Evolutionary conservation across 2,797 vertebrate species (phyloP).

Genomic region (Fistularia tabacaria): DNA sequence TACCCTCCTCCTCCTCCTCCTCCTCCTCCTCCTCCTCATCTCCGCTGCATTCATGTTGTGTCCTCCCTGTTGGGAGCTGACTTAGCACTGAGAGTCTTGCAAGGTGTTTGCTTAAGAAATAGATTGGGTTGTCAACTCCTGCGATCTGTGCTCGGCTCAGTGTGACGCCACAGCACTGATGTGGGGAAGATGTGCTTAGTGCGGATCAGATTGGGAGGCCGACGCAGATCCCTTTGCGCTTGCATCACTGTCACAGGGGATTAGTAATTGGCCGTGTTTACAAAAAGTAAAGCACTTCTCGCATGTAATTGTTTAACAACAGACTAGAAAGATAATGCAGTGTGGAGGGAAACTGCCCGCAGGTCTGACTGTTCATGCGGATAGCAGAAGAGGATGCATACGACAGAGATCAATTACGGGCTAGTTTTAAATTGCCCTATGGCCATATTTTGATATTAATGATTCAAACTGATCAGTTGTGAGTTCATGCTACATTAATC

Average conservation of each 20-base stretch:
- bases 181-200: constrained; percentile 24
- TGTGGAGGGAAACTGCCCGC: too few relatives aligned
- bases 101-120: background rate
- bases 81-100: constrained; percentile 34
- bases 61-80: constrained; percentile 21
- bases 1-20: constrained; percentile 39
- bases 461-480: too few relatives aligned
- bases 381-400: too few relatives aligned
- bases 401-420: too few relatives aligned
- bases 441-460: too few relatives aligned
- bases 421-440: too few relatives aligned
- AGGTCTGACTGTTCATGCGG: too few relatives aligned
- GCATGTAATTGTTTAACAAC: background rate
- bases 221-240: constrained; percentile 5
- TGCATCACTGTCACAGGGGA: constrained; percentile 18
- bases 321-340: too few relatives aligned
- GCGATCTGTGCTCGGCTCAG: constrained; percentile 10
- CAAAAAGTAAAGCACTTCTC: constrained; percentile 19
- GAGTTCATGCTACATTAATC: too few relatives aligned
- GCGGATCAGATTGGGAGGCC: constrained; percentile 15
- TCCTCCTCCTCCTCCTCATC: constrained; percentile 26
- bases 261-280: constrained; percentile 24
- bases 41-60: constrained; percentile 41
- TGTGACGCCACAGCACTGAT: constrained; percentile 8
- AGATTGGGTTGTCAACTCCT: constrained; percentile 6